phyloP scores from a whole-genome alignment of 2,797 vertebrate genomes.

The Rousettus madagascariensis region DNA sequence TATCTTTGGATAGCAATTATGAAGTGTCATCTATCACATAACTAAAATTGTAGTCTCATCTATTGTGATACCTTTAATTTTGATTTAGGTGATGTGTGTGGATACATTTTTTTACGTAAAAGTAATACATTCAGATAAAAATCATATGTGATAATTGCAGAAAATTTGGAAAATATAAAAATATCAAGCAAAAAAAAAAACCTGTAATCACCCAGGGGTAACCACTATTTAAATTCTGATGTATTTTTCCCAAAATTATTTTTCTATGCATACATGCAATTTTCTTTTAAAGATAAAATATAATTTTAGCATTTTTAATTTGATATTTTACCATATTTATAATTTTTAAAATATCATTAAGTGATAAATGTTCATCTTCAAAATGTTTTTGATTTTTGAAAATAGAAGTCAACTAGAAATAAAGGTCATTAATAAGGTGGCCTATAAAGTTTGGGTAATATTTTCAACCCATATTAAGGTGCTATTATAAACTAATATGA shows the following conservation, averaged over 20 bases:
- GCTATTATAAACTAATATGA: neutral
- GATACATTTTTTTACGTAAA: neutral
- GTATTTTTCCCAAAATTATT: neutral
- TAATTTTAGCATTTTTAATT: neutral
- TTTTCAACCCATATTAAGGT: neutral
- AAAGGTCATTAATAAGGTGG: constrained; percentile 10
- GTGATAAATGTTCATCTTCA: constrained; percentile 19
- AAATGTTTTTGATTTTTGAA: constrained; percentile 36
- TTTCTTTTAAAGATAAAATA: constrained; percentile 16
- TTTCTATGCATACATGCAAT: neutral
- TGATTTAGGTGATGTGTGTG: neutral
- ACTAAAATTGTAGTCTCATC: neutral
- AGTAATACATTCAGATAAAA: neutral
- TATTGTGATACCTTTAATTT: neutral
- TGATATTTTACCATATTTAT: constrained; percentile 6
- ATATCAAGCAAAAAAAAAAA: neutral
- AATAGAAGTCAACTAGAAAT: neutral
- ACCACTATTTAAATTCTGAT: neutral
- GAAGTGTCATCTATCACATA: neutral
- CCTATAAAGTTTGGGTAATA: neutral
- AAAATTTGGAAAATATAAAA: constrained; percentile 14
- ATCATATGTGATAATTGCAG: neutral
- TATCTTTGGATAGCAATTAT: neutral
- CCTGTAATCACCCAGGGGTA: neutral
- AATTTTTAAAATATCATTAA: neutral